These are phyloP conservation scores for Ameiurus melas DNA, from an alignment of 2,113 vertebrate genomes.

Conservation along the genomic window DNA sequence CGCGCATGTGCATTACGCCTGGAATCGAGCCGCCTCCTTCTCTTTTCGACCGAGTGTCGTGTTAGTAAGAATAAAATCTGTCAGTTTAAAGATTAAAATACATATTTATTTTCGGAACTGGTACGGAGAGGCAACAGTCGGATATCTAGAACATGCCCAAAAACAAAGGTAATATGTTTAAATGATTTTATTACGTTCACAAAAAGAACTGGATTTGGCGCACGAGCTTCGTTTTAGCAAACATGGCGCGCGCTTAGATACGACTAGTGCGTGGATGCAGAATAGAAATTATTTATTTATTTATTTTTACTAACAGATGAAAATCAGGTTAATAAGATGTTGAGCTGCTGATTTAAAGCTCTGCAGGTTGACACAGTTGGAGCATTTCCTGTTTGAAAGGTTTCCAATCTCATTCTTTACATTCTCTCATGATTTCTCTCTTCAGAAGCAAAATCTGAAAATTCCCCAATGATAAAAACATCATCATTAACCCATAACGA, in stretches of 20 bases:
- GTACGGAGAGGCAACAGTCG: background rate
- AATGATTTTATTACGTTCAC: too few relatives aligned
- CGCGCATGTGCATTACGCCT: background rate
- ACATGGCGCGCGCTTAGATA: background rate
- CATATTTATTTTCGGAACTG: background rate
- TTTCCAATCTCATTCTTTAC: background rate
- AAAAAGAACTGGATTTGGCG: background rate
- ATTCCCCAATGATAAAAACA: too few relatives aligned
- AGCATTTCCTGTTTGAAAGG: too few relatives aligned
- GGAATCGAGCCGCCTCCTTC: too few relatives aligned
- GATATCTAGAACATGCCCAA: conserved; percentile 72
- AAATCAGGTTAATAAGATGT: background rate
- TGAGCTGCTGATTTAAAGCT: background rate
- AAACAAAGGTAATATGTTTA: conserved; percentile 69
- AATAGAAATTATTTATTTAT: background rate
- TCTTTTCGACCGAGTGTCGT: background rate
- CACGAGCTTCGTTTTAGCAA: background rate
- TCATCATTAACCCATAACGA: too few relatives aligned
- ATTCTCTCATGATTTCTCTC: background rate
- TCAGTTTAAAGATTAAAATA: background rate
- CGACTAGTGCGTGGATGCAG: background rate
- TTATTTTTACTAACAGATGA: too few relatives aligned
- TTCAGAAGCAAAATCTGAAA: background rate
- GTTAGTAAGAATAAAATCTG: background rate
- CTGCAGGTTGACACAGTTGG: background rate